Evolutionary conservation across 2,113 vertebrate species (phyloP).

Genomic region (Opisthocomus hoazin): DNA sequence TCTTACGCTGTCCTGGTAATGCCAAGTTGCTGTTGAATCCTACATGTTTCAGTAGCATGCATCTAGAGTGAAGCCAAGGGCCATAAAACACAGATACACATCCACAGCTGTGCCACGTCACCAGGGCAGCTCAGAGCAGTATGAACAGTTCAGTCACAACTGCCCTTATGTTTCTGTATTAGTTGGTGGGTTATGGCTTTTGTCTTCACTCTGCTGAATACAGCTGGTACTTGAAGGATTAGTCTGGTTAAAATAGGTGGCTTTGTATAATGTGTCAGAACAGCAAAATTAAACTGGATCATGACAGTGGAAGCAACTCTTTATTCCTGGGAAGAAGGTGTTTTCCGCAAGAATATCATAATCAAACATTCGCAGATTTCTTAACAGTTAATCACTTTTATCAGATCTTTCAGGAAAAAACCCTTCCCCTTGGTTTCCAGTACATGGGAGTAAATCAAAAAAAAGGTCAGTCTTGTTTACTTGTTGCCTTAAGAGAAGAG

Average conservation of each 20-base stretch:
- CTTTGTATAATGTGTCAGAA: not conserved
- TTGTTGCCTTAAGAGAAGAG: not conserved
- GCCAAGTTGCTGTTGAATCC: not conserved
- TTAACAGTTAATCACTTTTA: not conserved
- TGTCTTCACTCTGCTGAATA: not conserved
- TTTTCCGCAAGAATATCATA: not conserved
- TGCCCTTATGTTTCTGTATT: not conserved
- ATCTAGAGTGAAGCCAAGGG: not conserved
- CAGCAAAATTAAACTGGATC: not conserved
- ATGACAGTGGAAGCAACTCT: not conserved
- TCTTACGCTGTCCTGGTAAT: not conserved
- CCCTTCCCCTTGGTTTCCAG: not conserved
- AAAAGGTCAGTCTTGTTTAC: not conserved
- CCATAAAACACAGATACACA: not conserved
- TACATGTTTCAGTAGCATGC: not conserved
- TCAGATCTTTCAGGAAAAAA: not conserved
- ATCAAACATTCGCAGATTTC: not conserved
- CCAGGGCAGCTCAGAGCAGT: not conserved
- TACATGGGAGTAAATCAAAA: not conserved
- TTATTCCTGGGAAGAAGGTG: not conserved
- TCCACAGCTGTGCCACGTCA: not conserved
- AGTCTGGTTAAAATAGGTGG: not conserved
- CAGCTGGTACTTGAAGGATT: not conserved
- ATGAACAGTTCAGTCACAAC: not conserved
- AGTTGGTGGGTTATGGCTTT: not conserved